Evolutionary conservation across 2,888 invertebrate genomes (phyloP).

Genomic region (Agriopis aurantiaria): DNA sequence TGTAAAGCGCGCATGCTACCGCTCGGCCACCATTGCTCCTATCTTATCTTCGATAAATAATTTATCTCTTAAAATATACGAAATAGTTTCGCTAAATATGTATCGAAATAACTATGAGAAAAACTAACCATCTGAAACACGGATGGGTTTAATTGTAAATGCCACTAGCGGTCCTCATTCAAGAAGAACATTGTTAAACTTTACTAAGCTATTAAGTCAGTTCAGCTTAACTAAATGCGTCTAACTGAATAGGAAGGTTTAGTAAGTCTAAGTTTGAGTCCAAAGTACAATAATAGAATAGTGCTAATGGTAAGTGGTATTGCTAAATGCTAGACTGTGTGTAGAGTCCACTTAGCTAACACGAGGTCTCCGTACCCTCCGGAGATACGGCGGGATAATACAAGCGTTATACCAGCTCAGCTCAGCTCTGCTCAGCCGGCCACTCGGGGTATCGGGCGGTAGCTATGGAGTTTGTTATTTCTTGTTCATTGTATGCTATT

Average conservation of each 20-base stretch:
- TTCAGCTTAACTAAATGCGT: not conserved
- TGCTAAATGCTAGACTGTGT: constrained; percentile 13
- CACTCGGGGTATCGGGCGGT: not conserved
- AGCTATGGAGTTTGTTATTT: not conserved
- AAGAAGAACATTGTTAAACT: not conserved
- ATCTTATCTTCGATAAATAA: too few species aligned
- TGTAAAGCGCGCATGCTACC: too few species aligned
- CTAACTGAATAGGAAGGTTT: not conserved
- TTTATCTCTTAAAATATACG: too few species aligned
- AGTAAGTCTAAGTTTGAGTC: not conserved
- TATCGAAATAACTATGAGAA: too few species aligned
- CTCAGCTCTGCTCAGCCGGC: not conserved
- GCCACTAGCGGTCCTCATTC: not conserved
- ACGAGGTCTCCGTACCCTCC: not conserved
- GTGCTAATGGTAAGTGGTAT: constrained; percentile 2
- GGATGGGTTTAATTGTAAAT: not conserved
- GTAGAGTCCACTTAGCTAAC: constrained; percentile 4
- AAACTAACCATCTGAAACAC: not conserved
- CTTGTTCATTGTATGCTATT: too few species aligned
- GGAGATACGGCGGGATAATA: not conserved
- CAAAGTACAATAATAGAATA: constrained; percentile 15
- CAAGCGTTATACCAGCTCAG: not conserved
- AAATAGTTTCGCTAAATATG: too few species aligned
- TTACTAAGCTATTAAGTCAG: not conserved
- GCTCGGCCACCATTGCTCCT: too few species aligned